phyloP scores from a whole-genome alignment of 1,140 invertebrate species.

The Agrypnia vestita region DNA sequence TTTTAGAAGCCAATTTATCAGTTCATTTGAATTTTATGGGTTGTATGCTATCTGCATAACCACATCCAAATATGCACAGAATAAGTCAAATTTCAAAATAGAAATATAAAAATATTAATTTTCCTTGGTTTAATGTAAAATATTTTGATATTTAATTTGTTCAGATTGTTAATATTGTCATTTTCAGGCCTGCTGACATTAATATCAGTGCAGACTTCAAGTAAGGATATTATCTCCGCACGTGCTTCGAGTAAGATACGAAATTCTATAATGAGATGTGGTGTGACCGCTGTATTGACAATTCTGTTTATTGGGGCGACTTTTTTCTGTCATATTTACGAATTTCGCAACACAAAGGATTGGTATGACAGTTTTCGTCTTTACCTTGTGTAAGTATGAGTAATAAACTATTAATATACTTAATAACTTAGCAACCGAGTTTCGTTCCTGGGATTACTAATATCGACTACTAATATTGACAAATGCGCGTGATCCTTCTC shows the following conservation, averaged over 20 bases:
- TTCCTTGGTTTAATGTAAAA: no score
- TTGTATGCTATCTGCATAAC: no score
- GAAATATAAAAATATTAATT: not conserved
- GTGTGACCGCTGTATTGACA: slow-evolving; percentile 82
- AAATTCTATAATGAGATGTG: slow-evolving; percentile 86
- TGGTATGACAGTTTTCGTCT: slow-evolving; percentile 85
- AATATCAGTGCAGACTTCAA: slow-evolving; percentile 84
- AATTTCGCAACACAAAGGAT: slow-evolving; percentile 80
- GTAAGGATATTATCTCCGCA: slow-evolving; percentile 86
- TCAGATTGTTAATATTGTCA: slow-evolving; percentile 21
- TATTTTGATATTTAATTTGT: not conserved
- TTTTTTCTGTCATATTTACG: slow-evolving; percentile 86
- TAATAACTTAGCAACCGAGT: no score
- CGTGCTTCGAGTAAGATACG: slow-evolving; percentile 87
- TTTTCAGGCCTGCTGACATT: slow-evolving; percentile 81
- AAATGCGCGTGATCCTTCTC: no score
- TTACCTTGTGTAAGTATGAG: slow-evolving; percentile 85
- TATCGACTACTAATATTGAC: no score
- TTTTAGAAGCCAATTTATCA: no score
- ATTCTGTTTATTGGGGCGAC: slow-evolving; percentile 85
- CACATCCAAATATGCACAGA: no score
- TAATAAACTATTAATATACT: no score
- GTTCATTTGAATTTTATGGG: no score
- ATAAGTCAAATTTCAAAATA: no score
- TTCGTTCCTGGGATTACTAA: no score